Base-by-base conservation (phyloP, 2,113 vertebrate genomes). In the Neoarius graeffei region DNA sequence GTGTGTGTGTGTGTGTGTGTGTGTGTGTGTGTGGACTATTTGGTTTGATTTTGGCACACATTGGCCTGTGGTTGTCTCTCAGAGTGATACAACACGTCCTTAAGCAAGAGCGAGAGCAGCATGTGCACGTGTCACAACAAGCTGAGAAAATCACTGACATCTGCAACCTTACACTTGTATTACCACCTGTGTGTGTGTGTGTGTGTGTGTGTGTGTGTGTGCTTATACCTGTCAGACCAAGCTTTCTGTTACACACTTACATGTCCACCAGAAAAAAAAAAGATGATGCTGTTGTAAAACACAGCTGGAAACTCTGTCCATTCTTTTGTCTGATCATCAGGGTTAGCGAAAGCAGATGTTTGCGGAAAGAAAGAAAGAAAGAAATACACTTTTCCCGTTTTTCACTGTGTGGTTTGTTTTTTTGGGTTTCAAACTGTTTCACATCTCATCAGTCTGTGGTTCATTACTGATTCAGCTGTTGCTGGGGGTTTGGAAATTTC, bases 1-100 rank as follows among this genome's bases (percentile, higher is more conserved):
- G n/a, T 74, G 57, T 83, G 89, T 30, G 54, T 74, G 86, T 90
- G 64, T 81, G 76, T 83, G 88, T 57, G 80, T 84, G 50, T 62
- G 77, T 19, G n/a, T 85, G 87, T 82, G 62, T 73, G 86, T 84
- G 60, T 27, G 4, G 15, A 23, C 1, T 85, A 52, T 83, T 85
- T 90, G 88, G 86, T 89, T 92, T 79, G 88, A 86, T 86, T 85
- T 73, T 60, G 86, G 67, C 89, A 71, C 85, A 88, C 60, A 30
- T 67, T 67, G 60, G 69, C 85, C 87, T 84, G 48, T 64, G 50
- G 81, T 56, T 27, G 57, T 50, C 66, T 84, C 48, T 66, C 67
- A 3, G 52, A 67, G 85, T 71, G 71, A 69, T 35, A 73, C 66
- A 82, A 64, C 81, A 87, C 73, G 66, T 82, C 76, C 82, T 85